Evolutionary conservation across 1,140 invertebrate species (phyloP), one percentile per base, ranked within the genome.

Genomic region (Venturia canescens): DNA sequence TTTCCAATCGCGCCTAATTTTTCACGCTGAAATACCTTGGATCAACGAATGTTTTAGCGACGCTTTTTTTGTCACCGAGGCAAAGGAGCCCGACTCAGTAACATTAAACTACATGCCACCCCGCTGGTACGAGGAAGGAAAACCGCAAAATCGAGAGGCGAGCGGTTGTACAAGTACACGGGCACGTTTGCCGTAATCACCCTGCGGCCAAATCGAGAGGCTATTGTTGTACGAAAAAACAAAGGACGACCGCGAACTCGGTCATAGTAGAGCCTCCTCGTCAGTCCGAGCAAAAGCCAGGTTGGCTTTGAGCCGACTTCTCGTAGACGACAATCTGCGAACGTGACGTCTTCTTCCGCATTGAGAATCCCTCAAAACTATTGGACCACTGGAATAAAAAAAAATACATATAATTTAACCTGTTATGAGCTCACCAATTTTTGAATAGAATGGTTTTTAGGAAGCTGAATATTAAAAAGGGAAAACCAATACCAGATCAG

Each of bases 201-300:
- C 44, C 79, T 57, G 63, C 67, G 67, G 70, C 71, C 31, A 71
- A 75, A 82, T 84, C 82, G 53, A 86, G 83, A 50, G 26, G 31
- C 72, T 75, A 85, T 84, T 84, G 83, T 84, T 80, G 44, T 70
- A 50, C 21, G 31, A n/a, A 67, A 50, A 70, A 80, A 83, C 67
- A 78, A 82, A 77, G 75, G 75, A 77, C 75, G 57, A 77, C 75
- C 60, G 57, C 75, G 44, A 79, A 71, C 60, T 78, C 16, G 50
- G 78, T 50, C 67, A 27, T 48, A 63, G 29, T 50, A 27, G 44
- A 60, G 57, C 27, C 38, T 77, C 23, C 57, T 77, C 75, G 74
- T 76, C 74, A 74, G 74, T 18, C 26, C 27, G 60, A 50, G 72
- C 60, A 29, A 16, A 21, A 57, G 23, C 7, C 66, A 57, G 31